Conservation (phyloP, 1,140 invertebrate species). For the Trichomalopsis sarcophagae region DNA sequence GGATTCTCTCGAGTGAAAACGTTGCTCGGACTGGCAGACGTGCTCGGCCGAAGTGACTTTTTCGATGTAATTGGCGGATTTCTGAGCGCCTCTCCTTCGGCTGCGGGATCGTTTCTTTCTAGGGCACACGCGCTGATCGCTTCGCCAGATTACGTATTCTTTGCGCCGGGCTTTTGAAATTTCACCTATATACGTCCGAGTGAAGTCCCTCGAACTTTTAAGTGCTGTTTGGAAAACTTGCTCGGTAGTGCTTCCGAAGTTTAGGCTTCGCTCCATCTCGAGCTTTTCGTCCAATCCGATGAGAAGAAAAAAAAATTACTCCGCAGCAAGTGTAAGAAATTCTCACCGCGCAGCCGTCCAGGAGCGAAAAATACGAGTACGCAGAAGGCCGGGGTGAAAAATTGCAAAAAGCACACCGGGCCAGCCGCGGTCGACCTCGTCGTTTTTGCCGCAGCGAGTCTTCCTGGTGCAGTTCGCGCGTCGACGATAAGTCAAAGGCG, state of each 20-base stretch:
- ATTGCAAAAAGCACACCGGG: not conserved
- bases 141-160: not conserved
- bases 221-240: conserved; percentile 14
- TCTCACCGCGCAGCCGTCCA: too few species aligned
- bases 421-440: not conserved
- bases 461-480: not conserved
- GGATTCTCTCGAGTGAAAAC: conserved; percentile 28
- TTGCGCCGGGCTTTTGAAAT: not conserved
- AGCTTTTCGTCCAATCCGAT: not conserved
- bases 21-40: not conserved
- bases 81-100: not conserved
- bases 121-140: not conserved
- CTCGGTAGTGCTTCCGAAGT: not conserved
- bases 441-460: conserved; percentile 29
- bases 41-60: not conserved
- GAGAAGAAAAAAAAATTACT: not conserved
- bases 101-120: not conserved
- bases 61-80: conserved; percentile 20
- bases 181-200: not conserved
- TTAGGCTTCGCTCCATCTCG: conserved; percentile 3
- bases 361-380: too few species aligned
- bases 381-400: not conserved
- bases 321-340: not conserved
- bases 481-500: conserved; percentile 49
- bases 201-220: not conserved